Base-by-base conservation (phyloP, 2,888 invertebrate species). In the Tanypteryx hageni region DNA sequence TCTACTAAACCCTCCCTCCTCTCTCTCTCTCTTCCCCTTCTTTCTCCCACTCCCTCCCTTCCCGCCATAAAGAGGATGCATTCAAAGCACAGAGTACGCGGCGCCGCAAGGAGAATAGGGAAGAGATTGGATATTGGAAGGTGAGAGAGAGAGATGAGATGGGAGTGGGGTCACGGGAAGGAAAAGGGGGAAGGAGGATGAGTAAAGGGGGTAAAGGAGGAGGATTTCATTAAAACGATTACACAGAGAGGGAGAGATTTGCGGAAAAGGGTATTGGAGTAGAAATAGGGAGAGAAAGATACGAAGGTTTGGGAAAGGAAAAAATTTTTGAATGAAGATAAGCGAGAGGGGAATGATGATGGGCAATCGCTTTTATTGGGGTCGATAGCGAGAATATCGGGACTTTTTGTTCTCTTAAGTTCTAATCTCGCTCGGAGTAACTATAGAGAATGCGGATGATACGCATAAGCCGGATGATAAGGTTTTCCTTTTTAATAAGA, bases 51-150 rank as follows among this genome's bases (percentile, higher is more conserved):
- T 14, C 68, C 16, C 8, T 5, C 68, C 4, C n/a, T 4, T 0
- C 68, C n/a, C 22, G 7, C 16, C 22, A 8, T 76, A 76, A 76
- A 76, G 76, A 76, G 76, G 76, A 76, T 76, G 76, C 76, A 76
- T 76, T 76, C 76, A 76, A 76, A 76, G 76, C 22, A 76, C 76
- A 76, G 76, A 76, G 76, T 27, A 76, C 76, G 76, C 76, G 76
- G 11, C 76, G 76, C 27, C 27, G 27, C 76, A 76, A 10, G 14
- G 22, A 76, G 76, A 76, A 76, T 76, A 61, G 18, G 76, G 76
- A 22, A n/a, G 10, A 8, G 22, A 27, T 14, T 22, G 22, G 27
- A 27, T 44, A 44, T 44, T 44, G 76, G 76, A 76, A 76, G 68
- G 44, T 27, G 22, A 18, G 11, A 76, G 22, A 11, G 76, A 76